Base-by-base conservation (phyloP, 1,140 invertebrate genomes). In the Habropoda laboriosa region DNA sequence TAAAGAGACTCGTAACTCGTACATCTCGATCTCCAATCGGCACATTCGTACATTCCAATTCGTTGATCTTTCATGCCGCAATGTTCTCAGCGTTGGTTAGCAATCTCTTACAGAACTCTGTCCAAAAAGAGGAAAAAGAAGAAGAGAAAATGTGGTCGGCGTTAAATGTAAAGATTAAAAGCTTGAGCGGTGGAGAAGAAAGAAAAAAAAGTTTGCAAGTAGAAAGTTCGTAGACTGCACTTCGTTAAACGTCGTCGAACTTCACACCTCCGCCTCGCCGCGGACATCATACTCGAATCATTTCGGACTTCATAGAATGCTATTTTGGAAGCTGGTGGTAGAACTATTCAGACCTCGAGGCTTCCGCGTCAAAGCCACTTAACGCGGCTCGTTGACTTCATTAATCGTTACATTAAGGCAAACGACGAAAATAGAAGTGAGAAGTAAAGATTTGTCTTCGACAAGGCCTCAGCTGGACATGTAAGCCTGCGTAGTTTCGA, bases 371-470 rank as follows among this genome's bases (percentile, higher is more conserved):
- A 57, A 71, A 57, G 68, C 51, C 27, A 71, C 24, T 71, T 71
- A 71, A 71, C 24, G 38, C 51, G 18, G 24, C 53, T 35, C 30
- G 63, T 49, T 68, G 40, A 49, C 66, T 77, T 77, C 53, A 60
- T 70, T 77, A 77, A 77, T 68, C 75, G 53, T 60, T 57, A 18
- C 24, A 30, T 68, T 45, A 67, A 76, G 53, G 45, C 40, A 8
- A 45, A 0, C 18, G 32, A 55, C 63, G 21, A 40, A 49, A 67
- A 67, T 66, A 66, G n/a, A 67, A 57, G 49, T 38, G 16, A 21
- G 16, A 38, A 30, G 42, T 12, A 16, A 61, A 55, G 38, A 8
- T 45, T 53, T 13, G 30, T 27, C 16, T 27, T 51, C 12, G 72
- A 51, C 27, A 21, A 3, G 38, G 18, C 10, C 35, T 63, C n/a